Percentiles rank a stretch among this genome's conserved stretches.
Conservation (phyloP, 2,113 vertebrate species). For the Trematomus loennbergii region DNA sequence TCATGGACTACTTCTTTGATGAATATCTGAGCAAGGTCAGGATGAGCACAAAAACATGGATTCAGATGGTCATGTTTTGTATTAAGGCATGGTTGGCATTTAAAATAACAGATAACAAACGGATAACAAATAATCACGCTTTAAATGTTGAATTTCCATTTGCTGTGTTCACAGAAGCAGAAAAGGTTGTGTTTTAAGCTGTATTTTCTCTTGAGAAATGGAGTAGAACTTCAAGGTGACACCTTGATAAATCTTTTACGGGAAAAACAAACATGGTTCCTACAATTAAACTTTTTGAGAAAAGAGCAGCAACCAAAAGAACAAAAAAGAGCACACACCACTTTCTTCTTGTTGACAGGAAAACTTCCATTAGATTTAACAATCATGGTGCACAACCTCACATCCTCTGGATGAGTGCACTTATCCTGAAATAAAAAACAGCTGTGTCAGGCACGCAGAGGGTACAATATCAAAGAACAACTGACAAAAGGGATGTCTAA, state of each 20-base stretch:
- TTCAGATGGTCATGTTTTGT: background rate
- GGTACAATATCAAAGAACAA: constrained; percentile 46
- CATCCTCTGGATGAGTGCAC: constrained; percentile 97
- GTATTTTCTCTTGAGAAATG: constrained; percentile 28
- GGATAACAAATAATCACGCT: background rate
- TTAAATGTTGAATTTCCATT: background rate
- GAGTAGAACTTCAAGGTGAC: constrained; percentile 21
- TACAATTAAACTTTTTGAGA: constrained; percentile 21
- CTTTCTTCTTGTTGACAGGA: constrained; percentile 96
- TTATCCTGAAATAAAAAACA: constrained; percentile 89
- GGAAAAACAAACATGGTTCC: constrained; percentile 9
- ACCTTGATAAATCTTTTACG: background rate
- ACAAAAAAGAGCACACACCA: constrained; percentile 85
- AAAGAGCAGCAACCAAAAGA: background rate
- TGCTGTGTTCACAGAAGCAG: constrained; percentile 16
- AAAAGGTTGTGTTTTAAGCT: constrained; percentile 1
- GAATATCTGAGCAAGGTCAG: constrained; percentile 78
- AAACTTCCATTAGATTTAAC: constrained; percentile 97
- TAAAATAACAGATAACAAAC: constrained; percentile 5
- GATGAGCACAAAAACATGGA: constrained; percentile 7
- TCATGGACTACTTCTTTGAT: constrained; percentile 90
- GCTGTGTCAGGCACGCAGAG: constrained; percentile 65
- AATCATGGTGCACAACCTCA: constrained; percentile 96
- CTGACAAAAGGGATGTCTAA: constrained; percentile 39
- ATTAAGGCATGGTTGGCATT: constrained; percentile 2